A percentile compares a stretch with the other conserved stretches of the same genome.
Conservation (phyloP, 2,888 invertebrate species). For the Priocnemis perturbator region DNA sequence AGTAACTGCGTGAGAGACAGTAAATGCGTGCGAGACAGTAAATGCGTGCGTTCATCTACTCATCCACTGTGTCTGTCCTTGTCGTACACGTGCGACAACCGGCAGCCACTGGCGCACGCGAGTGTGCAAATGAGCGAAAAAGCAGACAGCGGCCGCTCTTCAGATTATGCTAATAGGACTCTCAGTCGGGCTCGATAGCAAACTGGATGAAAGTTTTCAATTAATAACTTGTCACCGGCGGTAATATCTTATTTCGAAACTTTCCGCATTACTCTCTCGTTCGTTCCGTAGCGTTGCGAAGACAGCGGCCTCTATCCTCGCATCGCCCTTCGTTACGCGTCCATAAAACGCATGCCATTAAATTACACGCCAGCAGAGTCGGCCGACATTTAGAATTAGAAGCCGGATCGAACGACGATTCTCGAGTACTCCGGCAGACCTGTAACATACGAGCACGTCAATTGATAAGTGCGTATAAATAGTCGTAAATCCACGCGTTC, state of each 20-base stretch:
- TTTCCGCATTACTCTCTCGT: slow-evolving; percentile 8
- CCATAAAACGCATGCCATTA: background rate
- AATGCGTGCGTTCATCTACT: too few relatives aligned
- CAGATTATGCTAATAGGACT: slow-evolving; percentile 29
- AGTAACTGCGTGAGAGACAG: too few relatives aligned
- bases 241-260: slow-evolving; percentile 17
- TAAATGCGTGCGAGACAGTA: too few relatives aligned
- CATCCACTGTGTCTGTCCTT: too few relatives aligned
- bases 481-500: too few relatives aligned
- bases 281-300: slow-evolving; percentile 1
- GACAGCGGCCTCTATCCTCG: background rate
- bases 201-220: slow-evolving; percentile 52
- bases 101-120: too few relatives aligned
- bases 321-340: background rate
- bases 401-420: too few relatives aligned
- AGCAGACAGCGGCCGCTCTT: slow-evolving; percentile 1
- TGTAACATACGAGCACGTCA: too few relatives aligned
- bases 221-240: slow-evolving; percentile 48
- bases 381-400: too few relatives aligned
- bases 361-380: background rate
- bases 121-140: background rate
- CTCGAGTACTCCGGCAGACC: too few relatives aligned
- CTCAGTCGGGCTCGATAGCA: slow-evolving; percentile 32
- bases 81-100: too few relatives aligned
- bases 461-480: too few relatives aligned